phyloP scores from a whole-genome alignment of 2,888 invertebrate species.

The Cosmia trapezina region DNA sequence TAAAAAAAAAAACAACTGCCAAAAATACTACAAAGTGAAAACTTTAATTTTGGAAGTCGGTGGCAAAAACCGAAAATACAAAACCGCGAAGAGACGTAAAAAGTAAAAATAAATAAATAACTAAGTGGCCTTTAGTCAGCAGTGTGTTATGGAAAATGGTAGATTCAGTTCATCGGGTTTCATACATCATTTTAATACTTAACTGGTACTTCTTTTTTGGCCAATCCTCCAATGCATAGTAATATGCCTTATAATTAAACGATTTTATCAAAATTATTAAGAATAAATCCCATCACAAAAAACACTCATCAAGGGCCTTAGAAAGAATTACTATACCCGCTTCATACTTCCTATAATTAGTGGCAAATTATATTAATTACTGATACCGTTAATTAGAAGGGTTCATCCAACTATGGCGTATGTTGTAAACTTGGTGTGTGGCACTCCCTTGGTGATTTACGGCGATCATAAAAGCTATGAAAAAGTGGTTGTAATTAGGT shows the following conservation, averaged over 20 bases:
- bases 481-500: slow-evolving; percentile 24
- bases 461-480: slow-evolving; percentile 21
- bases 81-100: no score
- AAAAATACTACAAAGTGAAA: no score
- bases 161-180: not conserved
- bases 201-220: not conserved
- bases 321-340: slow-evolving; percentile 66
- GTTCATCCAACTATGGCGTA: slow-evolving; percentile 28
- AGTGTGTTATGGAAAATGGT: not conserved
- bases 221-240: no score
- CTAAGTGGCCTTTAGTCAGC: not conserved
- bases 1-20: no score
- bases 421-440: slow-evolving; percentile 29
- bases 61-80: no score
- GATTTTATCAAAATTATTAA: not conserved
- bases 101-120: no score
- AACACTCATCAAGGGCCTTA: slow-evolving; percentile 26
- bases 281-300: slow-evolving; percentile 10
- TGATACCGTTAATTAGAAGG: slow-evolving; percentile 34
- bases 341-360: slow-evolving; percentile 64
- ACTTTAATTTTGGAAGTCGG: no score
- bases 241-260: not conserved
- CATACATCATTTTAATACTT: not conserved
- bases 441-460: slow-evolving; percentile 26
- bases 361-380: slow-evolving; percentile 65